Base-by-base conservation (phyloP, 2,888 invertebrate species). In the Criorhina ranunculi region DNA sequence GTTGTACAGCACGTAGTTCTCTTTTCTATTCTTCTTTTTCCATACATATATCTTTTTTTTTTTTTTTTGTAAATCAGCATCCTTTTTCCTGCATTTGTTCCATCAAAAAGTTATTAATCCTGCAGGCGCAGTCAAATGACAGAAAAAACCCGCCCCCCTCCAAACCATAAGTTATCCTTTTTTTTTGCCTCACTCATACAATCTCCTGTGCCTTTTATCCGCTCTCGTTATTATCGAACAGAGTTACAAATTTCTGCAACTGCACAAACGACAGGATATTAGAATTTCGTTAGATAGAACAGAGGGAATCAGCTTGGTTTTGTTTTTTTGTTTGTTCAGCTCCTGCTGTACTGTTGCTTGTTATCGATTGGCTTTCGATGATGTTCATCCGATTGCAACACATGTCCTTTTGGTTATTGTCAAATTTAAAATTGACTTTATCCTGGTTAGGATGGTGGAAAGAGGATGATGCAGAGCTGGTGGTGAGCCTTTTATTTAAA, bases 371-470 rank as follows among this genome's bases (percentile, higher is more conserved):
- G 55, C 60, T 78, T 55, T 78, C 73, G 73, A 78, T 78, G 83
- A 33, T 81, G 76, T 70, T 76, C 81, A 76, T 70, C 40, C 69
- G 83, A 79, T 75, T 79, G 79, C 79, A 79, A 83, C 73, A 79
- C 73, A 75, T 69, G 83, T 79, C 79, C 83, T 67, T 73, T 83
- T 78, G 79, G 83, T 79, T 83, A 79, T 73, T 79, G 83, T 73
- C 79, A 73, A 79, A 79, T 79, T 79, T 51, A 57, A 83, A 83
- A 83, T 83, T 79, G 79, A 83, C 83, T 83, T 79, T 78, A 77
- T 83, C 78, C 82, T 83, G 77, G 46, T 60, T 46, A 17, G 15
- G n/a, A n/a, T n/a, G n/a, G 33, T 46, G 51, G 49, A 42, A 8
- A 17, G 44, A 15, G 4, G 42, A 33, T 37, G 53, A n/a, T n/a